Evolutionary conservation across 2,888 invertebrate genomes (phyloP), one percentile per base, ranked within the genome.

Genomic region (Amblyjoppa fuscipennis): DNA sequence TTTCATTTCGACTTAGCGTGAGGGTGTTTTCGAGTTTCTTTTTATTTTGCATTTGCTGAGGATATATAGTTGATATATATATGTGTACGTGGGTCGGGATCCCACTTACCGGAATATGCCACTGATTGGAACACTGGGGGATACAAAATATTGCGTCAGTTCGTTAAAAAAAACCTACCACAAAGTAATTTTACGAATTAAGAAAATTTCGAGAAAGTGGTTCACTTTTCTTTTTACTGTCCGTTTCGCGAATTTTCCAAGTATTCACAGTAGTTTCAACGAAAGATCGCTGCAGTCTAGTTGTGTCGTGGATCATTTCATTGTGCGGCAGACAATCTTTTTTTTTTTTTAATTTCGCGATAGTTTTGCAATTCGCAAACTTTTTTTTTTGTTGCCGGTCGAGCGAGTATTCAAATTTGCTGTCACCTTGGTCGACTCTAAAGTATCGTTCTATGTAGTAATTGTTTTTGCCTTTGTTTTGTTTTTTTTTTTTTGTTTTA

Each of bases 21-120:
- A 84, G 73, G 68, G 81, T 69, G 45, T 74, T 81, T 59, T 82
- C 66, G 59, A 25, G 59, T 59, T 56, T 56, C 9, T 56, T 56
- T 25, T 59, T 59, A 28, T 59, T 59, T 59, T 59, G 9, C 28
- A 28, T 28, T 85, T 85, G 87, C 83, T 81, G 84, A 85, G 81
- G 81, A 83, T 78, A 81, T 79, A 81, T 81, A 74, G 59, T 80
- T 41, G 51, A 76, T 74, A 71, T 59, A 68, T 68, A 75, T 64
- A 20, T 83, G 76, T 80, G 61, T 61, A 91, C 91, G 94, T 94
- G 94, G 93, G 94, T 86, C 92, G 91, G 95, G 94, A 94, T 95
- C 95, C 96, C 95, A 97, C 98, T 98, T 98, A 98, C 98, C 98
- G 95, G 98, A 98, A 96, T 98, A 98, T 95, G 98, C 98, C 97